These are phyloP conservation scores for Indicator maculatus DNA, from an alignment of 2,113 vertebrate species.

Conservation along the genomic window DNA sequence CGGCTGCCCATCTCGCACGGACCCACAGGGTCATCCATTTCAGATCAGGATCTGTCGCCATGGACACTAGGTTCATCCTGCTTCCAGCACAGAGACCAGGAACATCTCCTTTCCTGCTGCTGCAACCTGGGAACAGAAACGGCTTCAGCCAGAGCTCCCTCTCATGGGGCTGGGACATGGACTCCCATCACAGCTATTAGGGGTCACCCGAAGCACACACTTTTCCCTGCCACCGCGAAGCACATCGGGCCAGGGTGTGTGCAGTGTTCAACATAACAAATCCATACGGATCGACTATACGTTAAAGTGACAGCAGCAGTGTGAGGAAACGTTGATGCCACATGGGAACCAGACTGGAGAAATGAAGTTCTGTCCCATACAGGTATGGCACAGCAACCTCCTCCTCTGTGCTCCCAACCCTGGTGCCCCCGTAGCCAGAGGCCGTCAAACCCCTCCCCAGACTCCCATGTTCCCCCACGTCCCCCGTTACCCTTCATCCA, in stretches of 20 bases:
- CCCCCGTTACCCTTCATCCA: background rate
- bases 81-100: background rate
- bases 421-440: background rate
- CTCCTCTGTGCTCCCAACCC: background rate
- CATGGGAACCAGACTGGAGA: background rate
- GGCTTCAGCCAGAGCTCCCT: background rate
- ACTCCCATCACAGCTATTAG: rapidly evolving
- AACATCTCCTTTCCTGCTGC: background rate
- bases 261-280: rapidly evolving
- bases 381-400: rapidly evolving
- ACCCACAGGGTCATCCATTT: slow-evolving; percentile 79
- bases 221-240: background rate
- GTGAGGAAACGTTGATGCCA: rapidly evolving
- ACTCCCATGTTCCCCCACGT: background rate
- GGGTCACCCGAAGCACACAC: background rate
- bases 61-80: slow-evolving; percentile 74
- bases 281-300: rapidly evolving
- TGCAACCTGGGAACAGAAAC: background rate
- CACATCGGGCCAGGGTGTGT: rapidly evolving
- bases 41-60: slow-evolving; percentile 74
- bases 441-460: too few species aligned
- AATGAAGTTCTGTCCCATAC: rapidly evolving
- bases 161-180: rapidly evolving
- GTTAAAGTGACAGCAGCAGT: background rate
- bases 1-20: slow-evolving; percentile 80